These are phyloP conservation scores for Drosophila ironensis DNA, from an alignment of 1,140 invertebrate genomes.

Conservation along the genomic window DNA sequence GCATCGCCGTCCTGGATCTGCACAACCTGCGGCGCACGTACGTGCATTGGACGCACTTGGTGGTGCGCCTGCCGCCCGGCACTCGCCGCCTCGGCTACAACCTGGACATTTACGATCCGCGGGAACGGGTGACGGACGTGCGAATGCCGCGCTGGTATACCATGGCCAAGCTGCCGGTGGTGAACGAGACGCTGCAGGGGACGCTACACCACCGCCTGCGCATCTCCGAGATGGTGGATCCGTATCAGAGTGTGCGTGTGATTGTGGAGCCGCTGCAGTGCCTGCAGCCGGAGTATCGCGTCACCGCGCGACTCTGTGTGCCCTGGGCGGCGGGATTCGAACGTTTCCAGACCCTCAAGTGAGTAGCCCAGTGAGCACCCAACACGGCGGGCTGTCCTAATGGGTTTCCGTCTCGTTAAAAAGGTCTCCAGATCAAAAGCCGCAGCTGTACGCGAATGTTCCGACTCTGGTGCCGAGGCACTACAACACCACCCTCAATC, in stretches of 20 bases:
- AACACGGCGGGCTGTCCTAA: no score
- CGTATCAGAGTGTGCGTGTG: constrained; percentile 85
- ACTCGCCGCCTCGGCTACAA: constrained; percentile 85
- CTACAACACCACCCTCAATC: constrained; percentile 66
- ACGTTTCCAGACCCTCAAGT: constrained; percentile 85
- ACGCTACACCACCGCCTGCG: constrained; percentile 84
- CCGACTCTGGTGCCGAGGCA: constrained; percentile 76
- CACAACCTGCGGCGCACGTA: constrained; percentile 84
- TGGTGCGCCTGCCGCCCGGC: constrained; percentile 86
- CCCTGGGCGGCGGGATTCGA: constrained; percentile 86
- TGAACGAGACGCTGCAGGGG: constrained; percentile 83
- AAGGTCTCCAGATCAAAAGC: constrained; percentile 59
- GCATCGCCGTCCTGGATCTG: constrained; percentile 86
- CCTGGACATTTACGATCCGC: constrained; percentile 85
- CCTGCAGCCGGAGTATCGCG: constrained; percentile 82
- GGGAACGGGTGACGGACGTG: constrained; percentile 83
- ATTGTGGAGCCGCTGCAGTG: constrained; percentile 83
- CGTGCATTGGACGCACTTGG: constrained; percentile 86
- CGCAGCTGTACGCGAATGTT: constrained; percentile 83
- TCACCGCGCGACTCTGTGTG: constrained; percentile 85
- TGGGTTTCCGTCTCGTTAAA: neutral
- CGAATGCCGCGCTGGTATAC: constrained; percentile 83
- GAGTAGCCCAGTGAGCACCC: no score
- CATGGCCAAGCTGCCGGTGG: constrained; percentile 58
- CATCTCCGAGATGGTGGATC: constrained; percentile 83